Conservation (phyloP, 2,113 vertebrate genomes). For the Notarius lentiginosus region DNA sequence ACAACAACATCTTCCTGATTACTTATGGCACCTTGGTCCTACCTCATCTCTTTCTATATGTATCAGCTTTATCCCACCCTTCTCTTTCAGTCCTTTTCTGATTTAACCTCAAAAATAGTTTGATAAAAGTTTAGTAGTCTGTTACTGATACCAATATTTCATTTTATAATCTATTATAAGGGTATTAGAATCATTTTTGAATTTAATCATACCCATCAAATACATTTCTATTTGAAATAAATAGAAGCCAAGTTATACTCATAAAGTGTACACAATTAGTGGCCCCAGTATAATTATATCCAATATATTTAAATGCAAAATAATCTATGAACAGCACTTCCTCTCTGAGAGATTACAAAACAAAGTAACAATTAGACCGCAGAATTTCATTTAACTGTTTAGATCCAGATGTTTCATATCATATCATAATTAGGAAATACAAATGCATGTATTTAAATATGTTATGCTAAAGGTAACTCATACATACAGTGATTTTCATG, state of each 20-base stretch:
- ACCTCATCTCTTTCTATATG: background rate
- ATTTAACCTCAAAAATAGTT: background rate
- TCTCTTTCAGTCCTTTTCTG: background rate
- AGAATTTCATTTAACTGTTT: background rate
- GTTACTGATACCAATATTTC: background rate
- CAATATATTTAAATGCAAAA: background rate
- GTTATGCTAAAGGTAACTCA: background rate
- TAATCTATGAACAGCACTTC: background rate
- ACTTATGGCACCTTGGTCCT: conserved; percentile 8
- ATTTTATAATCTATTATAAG: background rate
- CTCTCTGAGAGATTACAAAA: background rate
- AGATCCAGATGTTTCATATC: background rate
- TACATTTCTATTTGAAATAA: background rate
- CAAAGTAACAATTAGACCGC: background rate
- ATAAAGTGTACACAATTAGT: too few species aligned
- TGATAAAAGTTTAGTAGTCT: background rate
- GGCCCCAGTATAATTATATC: background rate
- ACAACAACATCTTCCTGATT: conserved; percentile 19
- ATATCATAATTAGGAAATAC: background rate
- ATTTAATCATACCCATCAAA: background rate
- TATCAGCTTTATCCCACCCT: background rate
- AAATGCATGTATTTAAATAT: background rate
- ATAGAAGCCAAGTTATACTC: background rate
- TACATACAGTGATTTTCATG: background rate
- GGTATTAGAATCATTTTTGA: background rate